Conservation (phyloP, 2,797 vertebrate genomes). For the Chiloscyllium punctatum region DNA sequence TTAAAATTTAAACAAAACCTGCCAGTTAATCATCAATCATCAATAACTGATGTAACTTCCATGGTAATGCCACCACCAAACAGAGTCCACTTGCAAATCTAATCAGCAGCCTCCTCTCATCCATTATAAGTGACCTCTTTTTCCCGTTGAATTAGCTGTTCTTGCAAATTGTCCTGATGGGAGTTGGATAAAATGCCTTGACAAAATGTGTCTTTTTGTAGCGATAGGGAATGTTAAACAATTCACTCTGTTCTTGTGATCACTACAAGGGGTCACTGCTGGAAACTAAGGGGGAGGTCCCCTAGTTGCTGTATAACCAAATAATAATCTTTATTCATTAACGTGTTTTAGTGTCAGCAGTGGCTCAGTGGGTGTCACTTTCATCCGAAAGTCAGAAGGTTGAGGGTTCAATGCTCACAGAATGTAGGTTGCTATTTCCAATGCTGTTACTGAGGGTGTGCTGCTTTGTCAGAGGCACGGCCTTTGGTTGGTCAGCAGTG, state of each 20-base stretch:
- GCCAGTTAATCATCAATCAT: no score
- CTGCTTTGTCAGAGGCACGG: neutral
- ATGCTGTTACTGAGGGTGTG: neutral
- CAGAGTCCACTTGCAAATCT: no score
- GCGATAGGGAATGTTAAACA: neutral
- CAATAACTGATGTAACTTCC: no score
- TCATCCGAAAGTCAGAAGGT: neutral
- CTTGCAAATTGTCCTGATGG: no score
- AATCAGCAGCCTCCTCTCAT: no score
- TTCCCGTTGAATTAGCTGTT: no score
- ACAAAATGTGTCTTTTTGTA: no score
- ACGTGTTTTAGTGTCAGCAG: slow-evolving; percentile 79
- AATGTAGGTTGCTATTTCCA: neutral
- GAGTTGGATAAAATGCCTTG: no score
- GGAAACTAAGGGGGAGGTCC: neutral
- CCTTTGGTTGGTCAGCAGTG: neutral
- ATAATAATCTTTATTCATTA: slow-evolving; percentile 81
- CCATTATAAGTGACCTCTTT: no score
- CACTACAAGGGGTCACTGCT: neutral
- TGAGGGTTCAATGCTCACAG: neutral
- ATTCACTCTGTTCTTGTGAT: neutral
- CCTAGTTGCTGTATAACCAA: neutral
- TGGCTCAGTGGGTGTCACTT: neutral
- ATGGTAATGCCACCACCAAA: no score
- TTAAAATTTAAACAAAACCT: no score